A percentile compares a stretch with the other conserved stretches of the same genome.
These are phyloP conservation scores for Strix occidentalis DNA, from an alignment of 2,797 vertebrate genomes.

Conservation along the genomic window DNA sequence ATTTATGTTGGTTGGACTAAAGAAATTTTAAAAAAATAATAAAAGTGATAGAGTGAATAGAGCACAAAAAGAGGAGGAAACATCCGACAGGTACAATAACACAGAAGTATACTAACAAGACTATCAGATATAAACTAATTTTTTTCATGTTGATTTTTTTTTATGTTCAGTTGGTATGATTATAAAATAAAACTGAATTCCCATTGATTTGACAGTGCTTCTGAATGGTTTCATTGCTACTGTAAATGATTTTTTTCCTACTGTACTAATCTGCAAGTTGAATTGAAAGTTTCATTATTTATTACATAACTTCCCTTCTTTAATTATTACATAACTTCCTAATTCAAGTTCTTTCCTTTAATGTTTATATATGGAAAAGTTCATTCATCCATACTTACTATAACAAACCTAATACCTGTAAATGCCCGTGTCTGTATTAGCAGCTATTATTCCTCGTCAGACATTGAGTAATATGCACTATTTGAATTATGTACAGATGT, in stretches of 20 bases:
- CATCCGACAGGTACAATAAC: background rate
- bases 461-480: slow-evolving; percentile 66
- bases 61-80: slow-evolving; percentile 57
- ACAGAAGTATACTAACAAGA: slow-evolving; percentile 5
- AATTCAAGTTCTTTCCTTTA: background rate
- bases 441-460: slow-evolving; percentile 63
- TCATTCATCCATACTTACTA: background rate
- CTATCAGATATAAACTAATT: background rate
- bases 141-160: background rate
- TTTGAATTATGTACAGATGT: slow-evolving; percentile 58
- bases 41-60: background rate
- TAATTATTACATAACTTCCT: background rate
- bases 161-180: background rate
- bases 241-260: slow-evolving; percentile 27
- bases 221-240: slow-evolving; percentile 23
- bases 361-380: slow-evolving; percentile 35
- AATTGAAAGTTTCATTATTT: background rate
- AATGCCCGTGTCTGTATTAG: slow-evolving; percentile 31
- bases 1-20: slow-evolving; percentile 30
- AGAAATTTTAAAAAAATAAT: background rate
- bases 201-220: slow-evolving; percentile 24
- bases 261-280: background rate
- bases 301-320: background rate
- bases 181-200: slow-evolving; percentile 35
- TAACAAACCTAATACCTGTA: slow-evolving; percentile 37